Base-by-base conservation (phyloP, 2,888 invertebrate species). In the Uropetala carovei region DNA sequence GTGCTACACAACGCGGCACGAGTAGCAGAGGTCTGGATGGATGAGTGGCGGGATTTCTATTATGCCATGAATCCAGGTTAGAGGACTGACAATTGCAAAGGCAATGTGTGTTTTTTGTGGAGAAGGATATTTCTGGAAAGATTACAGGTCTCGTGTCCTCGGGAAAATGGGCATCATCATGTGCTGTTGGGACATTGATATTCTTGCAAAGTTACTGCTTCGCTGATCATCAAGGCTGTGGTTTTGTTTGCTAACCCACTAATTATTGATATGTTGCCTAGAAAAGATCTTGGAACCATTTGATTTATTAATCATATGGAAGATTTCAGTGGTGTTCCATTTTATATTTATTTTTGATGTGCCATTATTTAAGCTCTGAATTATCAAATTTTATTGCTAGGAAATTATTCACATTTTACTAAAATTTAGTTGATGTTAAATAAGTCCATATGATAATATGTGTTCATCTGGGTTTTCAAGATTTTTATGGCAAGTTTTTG, bases 11-110 rank as follows among this genome's bases (percentile, higher is more conserved):
- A 99, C 96, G 99, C 99, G 94, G 99, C 99, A 94, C 97, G 99
- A 94, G 99, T 99, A 94, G 99, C 99, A 94, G 99, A 99, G 95
- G 99, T 99, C 94, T 99, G 99, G 99, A 98, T 99, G 98, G 99
- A 99, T 97, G 99, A 99, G 96, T 99, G 99, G 98, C 98, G 98
- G 95, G 98, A 98, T 96, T 99, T 99, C 97, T 99, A 98, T 97
- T 99, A 98, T 97, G 98, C 98, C 96, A 99, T 99, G 98, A 99
- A 98, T 96, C 98, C 99, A 98, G 99, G 99, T 99, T 97, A 95
- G 95, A 94, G 96, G 96, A 95, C 93, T 92, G 91, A 60, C 57
- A 57, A 57, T 83, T 43, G 58, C 10, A 58, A 43, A 60, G 27
- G 27, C 56, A 22, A 58, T 91, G 18, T 91, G 27, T 84, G 59